These are phyloP conservation scores for Amphipoea lucens DNA, from an alignment of 2,888 invertebrate species.

Conservation along the genomic window DNA sequence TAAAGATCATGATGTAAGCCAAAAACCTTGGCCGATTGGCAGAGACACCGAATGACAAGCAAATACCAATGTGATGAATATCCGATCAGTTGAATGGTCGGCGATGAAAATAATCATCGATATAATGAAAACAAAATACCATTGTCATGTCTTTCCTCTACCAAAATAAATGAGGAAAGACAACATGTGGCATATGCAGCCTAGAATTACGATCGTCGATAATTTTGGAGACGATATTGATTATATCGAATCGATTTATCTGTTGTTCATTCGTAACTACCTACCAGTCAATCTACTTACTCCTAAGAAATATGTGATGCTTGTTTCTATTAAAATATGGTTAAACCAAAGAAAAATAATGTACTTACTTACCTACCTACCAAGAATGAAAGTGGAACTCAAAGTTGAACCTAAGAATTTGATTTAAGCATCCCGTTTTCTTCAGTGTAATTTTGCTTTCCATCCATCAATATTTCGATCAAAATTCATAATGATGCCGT, in stretches of 20 bases:
- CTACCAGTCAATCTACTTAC: neutral
- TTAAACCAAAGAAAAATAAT: neutral
- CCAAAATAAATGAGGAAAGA: slow-evolving; percentile 29
- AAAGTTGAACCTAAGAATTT: neutral
- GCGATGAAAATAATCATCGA: slow-evolving; percentile 45
- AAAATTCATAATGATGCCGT: slow-evolving; percentile 9
- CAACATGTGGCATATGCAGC: slow-evolving; percentile 3
- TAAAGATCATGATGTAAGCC: slow-evolving; percentile 60
- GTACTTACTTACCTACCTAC: neutral
- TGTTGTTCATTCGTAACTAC: neutral
- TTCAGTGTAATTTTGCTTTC: neutral
- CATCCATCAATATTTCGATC: neutral
- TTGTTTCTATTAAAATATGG: neutral
- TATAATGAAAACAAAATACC: slow-evolving; percentile 14
- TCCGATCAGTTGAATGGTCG: slow-evolving; percentile 39
- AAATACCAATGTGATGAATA: slow-evolving; percentile 36
- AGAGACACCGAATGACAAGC: slow-evolving; percentile 48
- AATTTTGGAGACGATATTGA: neutral
- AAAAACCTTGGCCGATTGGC: slow-evolving; percentile 73
- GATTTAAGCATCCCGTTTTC: neutral
- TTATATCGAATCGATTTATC: neutral
- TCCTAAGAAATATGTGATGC: neutral
- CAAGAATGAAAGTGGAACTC: slow-evolving; percentile 5
- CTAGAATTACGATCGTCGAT: slow-evolving; percentile 14
- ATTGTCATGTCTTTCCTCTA: slow-evolving; percentile 9